phyloP scores from a whole-genome alignment of 2,888 invertebrate genomes.

The Troides aeacus region DNA sequence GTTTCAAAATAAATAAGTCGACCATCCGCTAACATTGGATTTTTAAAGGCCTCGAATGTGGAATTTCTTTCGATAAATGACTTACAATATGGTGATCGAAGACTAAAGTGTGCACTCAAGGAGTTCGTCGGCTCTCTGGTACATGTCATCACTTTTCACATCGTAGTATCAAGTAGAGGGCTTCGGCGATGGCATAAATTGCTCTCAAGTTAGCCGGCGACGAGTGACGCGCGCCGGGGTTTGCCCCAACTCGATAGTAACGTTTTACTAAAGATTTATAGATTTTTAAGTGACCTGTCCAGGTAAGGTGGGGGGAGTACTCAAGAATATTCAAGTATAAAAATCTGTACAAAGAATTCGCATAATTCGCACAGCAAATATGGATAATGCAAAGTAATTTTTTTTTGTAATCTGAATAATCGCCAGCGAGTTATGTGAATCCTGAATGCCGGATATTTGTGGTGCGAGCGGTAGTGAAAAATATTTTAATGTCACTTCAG shows the following conservation, averaged over 20 bases:
- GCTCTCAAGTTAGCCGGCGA: conserved; percentile 60
- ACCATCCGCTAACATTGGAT: conserved; percentile 6
- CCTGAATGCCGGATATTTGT: conserved; percentile 70
- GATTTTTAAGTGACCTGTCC: conserved; percentile 46
- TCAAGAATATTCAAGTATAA: conserved; percentile 6
- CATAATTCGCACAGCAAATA: conserved; percentile 60
- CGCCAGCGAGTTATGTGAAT: conserved; percentile 74
- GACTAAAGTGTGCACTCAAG: conserved; percentile 37
- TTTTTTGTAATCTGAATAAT: conserved; percentile 35
- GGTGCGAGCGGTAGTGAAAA: conserved; percentile 43
- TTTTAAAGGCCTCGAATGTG: conserved; percentile 20
- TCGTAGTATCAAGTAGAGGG: conserved; percentile 60
- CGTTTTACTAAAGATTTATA: conserved; percentile 59
- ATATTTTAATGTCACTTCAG: conserved; percentile 55
- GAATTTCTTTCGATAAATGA: conserved; percentile 33
- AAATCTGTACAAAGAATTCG: conserved; percentile 48
- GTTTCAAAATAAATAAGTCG: conserved; percentile 8
- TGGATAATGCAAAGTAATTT: conserved; percentile 35
- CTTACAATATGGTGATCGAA: conserved; percentile 36
- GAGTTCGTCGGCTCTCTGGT: conserved; percentile 34
- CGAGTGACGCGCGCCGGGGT: conserved; percentile 57
- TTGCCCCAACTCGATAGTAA: conserved; percentile 40
- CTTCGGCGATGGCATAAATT: conserved; percentile 60
- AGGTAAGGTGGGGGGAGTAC: conserved; percentile 22
- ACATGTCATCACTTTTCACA: conserved; percentile 64